Evolutionary conservation across 2,888 invertebrate genomes (phyloP).

Genomic region (Cosmia trapezina): DNA sequence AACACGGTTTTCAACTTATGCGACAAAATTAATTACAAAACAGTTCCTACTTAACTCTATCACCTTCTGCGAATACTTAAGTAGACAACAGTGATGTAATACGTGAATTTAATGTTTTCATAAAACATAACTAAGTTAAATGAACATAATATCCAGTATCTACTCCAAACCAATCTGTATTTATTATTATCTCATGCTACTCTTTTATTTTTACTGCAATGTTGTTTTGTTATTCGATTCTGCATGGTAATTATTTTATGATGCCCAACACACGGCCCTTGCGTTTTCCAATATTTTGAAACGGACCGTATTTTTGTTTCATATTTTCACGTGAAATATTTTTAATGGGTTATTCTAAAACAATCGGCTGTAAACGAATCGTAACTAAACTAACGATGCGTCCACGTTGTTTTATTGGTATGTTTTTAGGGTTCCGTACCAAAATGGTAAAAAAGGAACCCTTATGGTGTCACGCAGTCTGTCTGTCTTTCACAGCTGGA

Average conservation of each 20-base stretch:
- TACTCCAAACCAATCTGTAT: constrained; percentile 16
- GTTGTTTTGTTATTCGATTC: constrained; percentile 35
- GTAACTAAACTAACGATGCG: constrained; percentile 60
- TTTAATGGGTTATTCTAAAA: constrained; percentile 58
- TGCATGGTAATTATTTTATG: constrained; percentile 44
- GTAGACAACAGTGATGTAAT: constrained; percentile 11
- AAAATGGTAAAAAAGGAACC: too few relatives aligned
- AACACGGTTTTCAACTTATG: constrained; percentile 23
- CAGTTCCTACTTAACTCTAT: not conserved
- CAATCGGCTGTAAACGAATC: constrained; percentile 58
- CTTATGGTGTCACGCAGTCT: too few relatives aligned
- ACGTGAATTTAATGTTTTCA: not conserved
- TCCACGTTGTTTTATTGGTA: constrained; percentile 31
- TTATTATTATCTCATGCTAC: constrained; percentile 29
- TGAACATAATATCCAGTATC: not conserved
- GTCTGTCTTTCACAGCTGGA: too few relatives aligned
- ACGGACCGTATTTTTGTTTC: constrained; percentile 46
- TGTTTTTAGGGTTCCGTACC: too few relatives aligned
- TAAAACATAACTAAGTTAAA: not conserved
- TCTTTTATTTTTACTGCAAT: constrained; percentile 39
- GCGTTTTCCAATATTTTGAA: constrained; percentile 52
- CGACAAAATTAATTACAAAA: constrained; percentile 27
- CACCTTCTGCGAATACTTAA: not conserved
- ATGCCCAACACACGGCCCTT: constrained; percentile 33
- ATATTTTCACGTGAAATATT: constrained; percentile 54